Evolutionary conservation across 2,888 invertebrate genomes (phyloP).

Genomic region (Harpalus rufipes): DNA sequence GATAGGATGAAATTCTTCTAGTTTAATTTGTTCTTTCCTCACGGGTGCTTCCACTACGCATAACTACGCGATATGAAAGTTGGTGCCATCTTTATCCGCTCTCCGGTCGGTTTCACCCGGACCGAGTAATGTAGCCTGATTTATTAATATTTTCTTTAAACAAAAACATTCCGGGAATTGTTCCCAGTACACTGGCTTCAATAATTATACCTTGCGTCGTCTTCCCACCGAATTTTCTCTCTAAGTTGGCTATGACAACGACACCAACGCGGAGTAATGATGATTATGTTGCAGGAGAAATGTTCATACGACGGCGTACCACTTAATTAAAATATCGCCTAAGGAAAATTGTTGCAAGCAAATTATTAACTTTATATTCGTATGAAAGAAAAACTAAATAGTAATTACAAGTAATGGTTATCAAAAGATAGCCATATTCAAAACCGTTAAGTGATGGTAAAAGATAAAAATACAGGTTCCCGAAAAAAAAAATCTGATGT

Average conservation of each 20-base stretch:
- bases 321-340: constrained; percentile 1
- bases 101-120: constrained; percentile 60
- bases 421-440: no score
- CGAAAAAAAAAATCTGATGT: no score
- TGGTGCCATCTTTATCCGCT: constrained; percentile 51
- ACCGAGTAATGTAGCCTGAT: constrained; percentile 56
- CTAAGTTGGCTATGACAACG: not conserved
- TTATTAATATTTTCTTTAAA: constrained; percentile 67
- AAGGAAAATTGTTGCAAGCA: not conserved
- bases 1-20: not conserved
- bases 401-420: no score
- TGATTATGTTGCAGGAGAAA: constrained; percentile 19
- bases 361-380: not conserved
- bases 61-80: constrained; percentile 60
- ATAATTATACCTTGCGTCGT: constrained; percentile 46
- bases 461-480: no score
- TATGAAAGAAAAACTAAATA: no score
- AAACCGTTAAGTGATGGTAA: no score
- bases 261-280: constrained; percentile 23
- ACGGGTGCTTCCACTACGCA: constrained; percentile 29
- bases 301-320: not conserved
- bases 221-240: constrained; percentile 1
- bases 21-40: constrained; percentile 9
- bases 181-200: constrained; percentile 58
- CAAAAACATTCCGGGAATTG: constrained; percentile 65